Conservation (phyloP, 1,140 invertebrate genomes). For the Brevipalpus yothersi region DNA sequence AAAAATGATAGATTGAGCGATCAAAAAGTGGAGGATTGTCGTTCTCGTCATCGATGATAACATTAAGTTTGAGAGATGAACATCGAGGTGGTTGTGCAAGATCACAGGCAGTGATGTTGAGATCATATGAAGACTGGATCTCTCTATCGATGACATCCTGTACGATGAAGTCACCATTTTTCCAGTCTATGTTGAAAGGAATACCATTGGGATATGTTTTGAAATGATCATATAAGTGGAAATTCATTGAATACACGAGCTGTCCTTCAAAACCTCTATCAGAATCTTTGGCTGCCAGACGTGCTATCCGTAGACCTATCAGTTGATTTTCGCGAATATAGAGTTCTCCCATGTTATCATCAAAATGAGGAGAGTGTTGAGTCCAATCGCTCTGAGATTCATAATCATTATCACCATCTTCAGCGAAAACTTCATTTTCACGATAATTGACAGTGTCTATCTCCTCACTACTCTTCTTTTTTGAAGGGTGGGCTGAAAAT, state of each 20-base stretch:
- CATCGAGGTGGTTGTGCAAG: constrained; percentile 15
- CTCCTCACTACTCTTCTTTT: no score
- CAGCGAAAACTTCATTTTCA: no score
- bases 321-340: not conserved
- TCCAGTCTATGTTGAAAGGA: constrained; percentile 46
- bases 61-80: constrained; percentile 59
- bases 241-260: constrained; percentile 40
- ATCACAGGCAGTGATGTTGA: constrained; percentile 2
- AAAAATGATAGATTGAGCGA: constrained; percentile 41
- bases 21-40: constrained; percentile 32
- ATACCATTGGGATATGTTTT: not conserved
- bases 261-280: constrained; percentile 38
- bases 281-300: not conserved
- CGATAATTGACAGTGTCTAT: no score
- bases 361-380: no score
- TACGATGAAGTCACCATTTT: constrained; percentile 58
- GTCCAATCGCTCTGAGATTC: no score
- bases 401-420: no score
- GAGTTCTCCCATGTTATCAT: not conserved
- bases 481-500: no score
- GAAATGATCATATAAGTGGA: not conserved
- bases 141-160: constrained; percentile 57
- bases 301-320: not conserved
- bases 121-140: constrained; percentile 11
- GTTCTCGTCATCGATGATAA: constrained; percentile 65